Percentiles rank a stretch among this genome's conserved stretches.
Conservation (phyloP, 1,140 invertebrate species). For the Drosophila watanabei region DNA sequence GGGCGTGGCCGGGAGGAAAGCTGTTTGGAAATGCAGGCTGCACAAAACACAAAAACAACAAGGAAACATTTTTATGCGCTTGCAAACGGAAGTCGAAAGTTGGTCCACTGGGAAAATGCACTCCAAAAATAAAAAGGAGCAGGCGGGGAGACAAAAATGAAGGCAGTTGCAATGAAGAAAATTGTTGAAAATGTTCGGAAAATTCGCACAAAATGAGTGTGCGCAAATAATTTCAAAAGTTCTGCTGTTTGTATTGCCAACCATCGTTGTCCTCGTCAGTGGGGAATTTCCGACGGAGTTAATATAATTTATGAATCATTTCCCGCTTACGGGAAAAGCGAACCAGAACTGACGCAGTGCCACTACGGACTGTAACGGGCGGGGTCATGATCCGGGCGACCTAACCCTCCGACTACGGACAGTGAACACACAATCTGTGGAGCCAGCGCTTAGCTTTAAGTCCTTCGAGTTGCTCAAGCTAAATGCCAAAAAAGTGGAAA, state of each 20-base stretch:
- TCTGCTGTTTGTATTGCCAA: conserved; percentile 62
- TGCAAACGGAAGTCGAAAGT: conserved; percentile 78
- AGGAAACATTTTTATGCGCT: conserved; percentile 75
- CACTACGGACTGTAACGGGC: not conserved
- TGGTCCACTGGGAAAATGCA: conserved; percentile 73
- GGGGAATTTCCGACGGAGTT: conserved; percentile 54
- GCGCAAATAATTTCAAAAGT: conserved; percentile 79
- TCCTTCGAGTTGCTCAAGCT: conserved; percentile 5
- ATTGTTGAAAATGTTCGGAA: conserved; percentile 57
- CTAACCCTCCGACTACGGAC: not conserved
- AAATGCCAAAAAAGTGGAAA: conserved; percentile 21
- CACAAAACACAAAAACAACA: conserved; percentile 32
- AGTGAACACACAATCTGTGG: conserved; percentile 2
- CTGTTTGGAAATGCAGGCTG: conserved; percentile 43
- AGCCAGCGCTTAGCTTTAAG: conserved; percentile 10
- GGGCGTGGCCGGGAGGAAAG: not conserved
- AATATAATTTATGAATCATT: conserved; percentile 74
- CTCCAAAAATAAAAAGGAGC: conserved; percentile 55
- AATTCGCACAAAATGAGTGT: conserved; percentile 74
- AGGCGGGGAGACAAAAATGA: conserved; percentile 18
- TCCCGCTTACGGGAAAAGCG: conserved; percentile 30
- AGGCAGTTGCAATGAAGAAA: conserved; percentile 48
- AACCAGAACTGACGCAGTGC: conserved; percentile 6
- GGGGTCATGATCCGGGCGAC: conserved; percentile 1
- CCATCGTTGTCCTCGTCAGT: conserved; percentile 30